These are phyloP conservation scores for Dolichomitus sp. DNA, from an alignment of 2,888 invertebrate species.

Conservation along the genomic window DNA sequence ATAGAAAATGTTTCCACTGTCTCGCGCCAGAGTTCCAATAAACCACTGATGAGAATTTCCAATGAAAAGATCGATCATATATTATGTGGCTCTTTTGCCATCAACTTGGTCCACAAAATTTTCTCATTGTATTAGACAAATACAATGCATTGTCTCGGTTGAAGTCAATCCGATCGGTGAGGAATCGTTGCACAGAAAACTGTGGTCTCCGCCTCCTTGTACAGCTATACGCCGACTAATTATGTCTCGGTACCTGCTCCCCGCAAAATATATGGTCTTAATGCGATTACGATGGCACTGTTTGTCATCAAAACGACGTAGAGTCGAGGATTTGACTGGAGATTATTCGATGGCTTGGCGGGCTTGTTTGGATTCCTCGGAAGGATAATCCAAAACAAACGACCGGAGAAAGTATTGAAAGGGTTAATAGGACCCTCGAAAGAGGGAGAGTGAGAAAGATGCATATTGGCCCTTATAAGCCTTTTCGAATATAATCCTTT, in stretches of 20 bases:
- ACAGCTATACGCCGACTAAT: conserved; percentile 52
- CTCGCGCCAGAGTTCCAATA: background rate
- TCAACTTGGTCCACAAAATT: background rate
- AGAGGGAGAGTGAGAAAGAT: conserved; percentile 3
- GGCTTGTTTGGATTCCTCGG: conserved; percentile 66
- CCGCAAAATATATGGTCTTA: conserved; percentile 71
- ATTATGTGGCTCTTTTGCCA: background rate
- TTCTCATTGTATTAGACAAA: conserved; percentile 30
- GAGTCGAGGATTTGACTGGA: conserved; percentile 33
- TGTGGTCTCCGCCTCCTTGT: conserved; percentile 14
- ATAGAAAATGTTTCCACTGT: background rate
- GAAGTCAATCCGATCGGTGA: conserved; percentile 39
- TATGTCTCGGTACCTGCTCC: conserved; percentile 72
- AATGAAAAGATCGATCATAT: conserved; percentile 13
- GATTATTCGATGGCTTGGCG: conserved; percentile 55
- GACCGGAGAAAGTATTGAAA: conserved; percentile 30
- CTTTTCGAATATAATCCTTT: conserved; percentile 54
- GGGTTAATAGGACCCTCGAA: background rate
- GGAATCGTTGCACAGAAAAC: background rate
- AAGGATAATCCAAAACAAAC: conserved; percentile 75
- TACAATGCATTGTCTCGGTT: background rate
- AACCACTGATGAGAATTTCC: conserved; percentile 14
- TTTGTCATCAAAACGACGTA: conserved; percentile 70
- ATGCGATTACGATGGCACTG: conserved; percentile 72
- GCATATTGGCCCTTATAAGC: conserved; percentile 2